A percentile compares a stretch with the other conserved stretches of the same genome.
phyloP scores from a whole-genome alignment of 2,113 vertebrate genomes.

The Melanerpes aurifrons region DNA sequence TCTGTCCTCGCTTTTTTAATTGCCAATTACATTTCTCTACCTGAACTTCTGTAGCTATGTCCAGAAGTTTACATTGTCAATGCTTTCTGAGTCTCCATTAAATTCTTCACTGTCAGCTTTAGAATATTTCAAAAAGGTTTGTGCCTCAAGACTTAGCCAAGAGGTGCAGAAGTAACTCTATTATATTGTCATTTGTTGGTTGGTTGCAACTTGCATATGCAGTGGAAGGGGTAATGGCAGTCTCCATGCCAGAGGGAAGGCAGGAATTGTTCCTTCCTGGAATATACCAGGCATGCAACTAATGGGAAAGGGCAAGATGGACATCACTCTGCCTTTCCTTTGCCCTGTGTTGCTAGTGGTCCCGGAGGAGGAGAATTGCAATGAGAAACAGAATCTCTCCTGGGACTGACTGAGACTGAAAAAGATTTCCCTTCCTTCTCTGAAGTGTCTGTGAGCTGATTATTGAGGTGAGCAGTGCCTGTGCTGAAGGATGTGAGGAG shows the following conservation, averaged over 20 bases:
- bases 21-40: not conserved
- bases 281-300: not conserved
- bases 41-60: not conserved
- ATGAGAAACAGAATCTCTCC: not conserved
- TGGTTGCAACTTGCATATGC: not conserved
- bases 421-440: slow-evolving; percentile 25
- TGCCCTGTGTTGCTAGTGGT: not conserved
- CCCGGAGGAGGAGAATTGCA: not conserved
- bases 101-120: not conserved
- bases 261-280: not conserved
- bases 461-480: slow-evolving; percentile 20
- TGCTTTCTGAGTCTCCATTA: not conserved
- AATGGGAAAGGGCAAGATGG: not conserved
- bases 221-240: not conserved
- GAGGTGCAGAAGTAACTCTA: not conserved
- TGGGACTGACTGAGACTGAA: not conserved
- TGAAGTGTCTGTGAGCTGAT: slow-evolving; percentile 24
- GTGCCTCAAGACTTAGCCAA: not conserved
- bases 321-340: not conserved
- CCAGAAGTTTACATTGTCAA: not conserved
- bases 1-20: not conserved
- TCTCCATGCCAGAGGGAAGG: not conserved
- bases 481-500: not conserved
- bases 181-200: not conserved
- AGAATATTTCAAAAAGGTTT: not conserved